Base-by-base conservation (phyloP, 2,888 invertebrate species). In the Parnassius orleans region DNA sequence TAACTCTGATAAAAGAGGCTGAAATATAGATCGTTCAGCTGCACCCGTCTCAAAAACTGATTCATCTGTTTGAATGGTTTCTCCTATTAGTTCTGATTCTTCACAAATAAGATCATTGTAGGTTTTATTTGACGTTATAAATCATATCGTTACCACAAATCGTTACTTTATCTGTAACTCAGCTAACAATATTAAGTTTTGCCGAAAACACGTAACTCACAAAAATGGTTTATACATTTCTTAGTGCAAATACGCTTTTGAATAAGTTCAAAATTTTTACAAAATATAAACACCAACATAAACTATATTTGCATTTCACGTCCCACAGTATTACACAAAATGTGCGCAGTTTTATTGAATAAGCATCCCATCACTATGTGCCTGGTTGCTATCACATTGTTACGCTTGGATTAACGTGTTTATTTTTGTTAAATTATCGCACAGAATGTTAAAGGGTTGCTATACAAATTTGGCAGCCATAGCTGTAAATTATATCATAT, bases 121-220 rank as follows among this genome's bases (percentile, higher is more conserved):
- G 0, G 95, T 95, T 76, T 87, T 86, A 73, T 95, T 95, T 0
- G 97, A 96, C 97, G 97, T 97, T 56, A 73, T 47, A 0, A 24
- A 3, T 24, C 2, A 24, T 24, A 3, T 24, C 24, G 1, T 24
- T 24, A 0, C 24, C 3, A 2, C 3, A 3, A 24, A 24, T 2
- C 3, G 24, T 24, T 24, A 24, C 24, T 24, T 24, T 24, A 24
- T 2, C 24, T 3, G 24, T 3, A 24, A 24, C 24, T 2, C 24
- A 24, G 3, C 2, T 24, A 2, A 24, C 24, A 3, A 24, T 24
- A 3, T 3, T 24, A 24, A 24, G 24, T 24, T 24, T 24, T 24
- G 24, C 24, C 24, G 24, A 24, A 2, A 24, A 24, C 24, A 24
- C 24, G 3, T 24, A 24, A 24, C 2, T 1, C 24, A 24, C 24